These are phyloP conservation scores for Ceratitis capitata DNA, from an alignment of 1,140 invertebrate genomes.

Conservation along the genomic window DNA sequence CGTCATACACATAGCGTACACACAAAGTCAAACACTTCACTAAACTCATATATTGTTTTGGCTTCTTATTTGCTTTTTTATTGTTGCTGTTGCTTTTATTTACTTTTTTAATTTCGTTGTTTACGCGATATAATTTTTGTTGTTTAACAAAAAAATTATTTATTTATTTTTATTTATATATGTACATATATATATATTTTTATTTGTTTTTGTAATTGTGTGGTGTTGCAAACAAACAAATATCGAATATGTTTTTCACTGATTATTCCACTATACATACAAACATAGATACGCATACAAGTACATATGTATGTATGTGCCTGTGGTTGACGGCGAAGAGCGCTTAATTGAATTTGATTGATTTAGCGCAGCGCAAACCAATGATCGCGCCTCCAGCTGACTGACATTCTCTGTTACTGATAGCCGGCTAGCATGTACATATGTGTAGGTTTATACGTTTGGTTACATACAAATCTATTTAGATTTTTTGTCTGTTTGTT, in stretches of 20 bases:
- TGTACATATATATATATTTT: not conserved
- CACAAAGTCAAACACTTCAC: not conserved
- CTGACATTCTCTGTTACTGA: not conserved
- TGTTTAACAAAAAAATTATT: not conserved
- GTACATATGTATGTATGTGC: not conserved
- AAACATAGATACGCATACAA: no score
- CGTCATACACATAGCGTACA: not conserved
- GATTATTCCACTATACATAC: not conserved
- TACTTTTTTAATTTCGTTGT: not conserved
- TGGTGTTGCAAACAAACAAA: conserved; percentile 1
- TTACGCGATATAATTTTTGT: not conserved
- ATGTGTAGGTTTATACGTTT: not conserved
- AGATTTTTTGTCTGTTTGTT: not conserved
- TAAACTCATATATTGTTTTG: not conserved
- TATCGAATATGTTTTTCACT: not conserved
- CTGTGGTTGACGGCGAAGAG: not conserved
- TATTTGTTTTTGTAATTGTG: not conserved
- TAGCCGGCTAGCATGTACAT: not conserved
- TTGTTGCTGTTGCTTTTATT: not conserved
- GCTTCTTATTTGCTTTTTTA: not conserved
- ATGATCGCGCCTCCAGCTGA: conserved; percentile 28
- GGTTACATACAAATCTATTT: not conserved
- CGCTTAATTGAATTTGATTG: conserved; percentile 34
- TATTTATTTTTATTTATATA: not conserved
- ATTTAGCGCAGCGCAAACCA: conserved; percentile 32